A percentile compares a stretch with the other conserved stretches of the same genome.
Evolutionary conservation across 2,797 vertebrate species (phyloP).

Genomic region (Poecilia wingei): DNA sequence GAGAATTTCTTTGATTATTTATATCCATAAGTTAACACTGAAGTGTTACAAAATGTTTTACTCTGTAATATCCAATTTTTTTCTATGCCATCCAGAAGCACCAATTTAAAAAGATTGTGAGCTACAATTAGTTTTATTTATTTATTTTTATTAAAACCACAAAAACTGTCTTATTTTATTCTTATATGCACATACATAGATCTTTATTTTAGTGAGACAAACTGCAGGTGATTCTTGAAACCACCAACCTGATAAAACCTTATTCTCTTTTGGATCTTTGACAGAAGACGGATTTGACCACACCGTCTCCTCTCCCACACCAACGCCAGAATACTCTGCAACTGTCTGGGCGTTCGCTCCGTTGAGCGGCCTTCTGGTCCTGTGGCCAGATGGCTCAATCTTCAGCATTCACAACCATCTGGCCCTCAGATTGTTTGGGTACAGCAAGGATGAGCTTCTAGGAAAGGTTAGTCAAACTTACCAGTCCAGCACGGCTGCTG

Average conservation of each 20-base stretch:
- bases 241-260: neutral
- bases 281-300: slow-evolving; percentile 39
- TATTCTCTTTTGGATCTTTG: slow-evolving; percentile 12
- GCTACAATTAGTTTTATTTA: too few relatives aligned
- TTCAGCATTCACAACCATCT: slow-evolving; percentile 85
- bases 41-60: neutral
- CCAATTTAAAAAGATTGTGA: neutral
- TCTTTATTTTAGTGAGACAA: too few relatives aligned
- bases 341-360: slow-evolving; percentile 87
- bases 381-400: slow-evolving; percentile 87
- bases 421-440: slow-evolving; percentile 88
- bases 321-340: slow-evolving; percentile 79
- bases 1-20: neutral
- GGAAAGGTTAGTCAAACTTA: slow-evolving; percentile 84
- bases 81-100: neutral
- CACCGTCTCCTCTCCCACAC: slow-evolving; percentile 20
- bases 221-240: neutral
- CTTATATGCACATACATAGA: neutral
- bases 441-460: slow-evolving; percentile 84
- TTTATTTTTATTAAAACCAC: neutral
- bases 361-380: slow-evolving; percentile 86
- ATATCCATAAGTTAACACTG: neutral
- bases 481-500: slow-evolving; percentile 6
- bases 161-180: neutral
- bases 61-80: neutral